Percentiles rank a stretch among this genome's conserved stretches.
These are phyloP conservation scores for Fopius arisanus DNA, from an alignment of 1,140 invertebrate species.

Conservation along the genomic window DNA sequence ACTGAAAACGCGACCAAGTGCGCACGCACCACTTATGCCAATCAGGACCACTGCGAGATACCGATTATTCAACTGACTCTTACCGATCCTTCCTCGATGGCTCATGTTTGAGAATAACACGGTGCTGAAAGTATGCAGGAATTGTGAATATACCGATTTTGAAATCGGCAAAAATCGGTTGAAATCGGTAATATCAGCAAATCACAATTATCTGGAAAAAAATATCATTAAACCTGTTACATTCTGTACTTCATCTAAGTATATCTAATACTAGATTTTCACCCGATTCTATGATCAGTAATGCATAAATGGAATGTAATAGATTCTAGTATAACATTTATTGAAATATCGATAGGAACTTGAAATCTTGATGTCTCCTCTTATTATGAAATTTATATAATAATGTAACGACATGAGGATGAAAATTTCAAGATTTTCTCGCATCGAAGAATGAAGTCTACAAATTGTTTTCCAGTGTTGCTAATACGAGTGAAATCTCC, in stretches of 20 bases:
- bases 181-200: no score
- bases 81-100: not conserved
- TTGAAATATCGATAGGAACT: no score
- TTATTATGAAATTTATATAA: no score
- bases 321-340: no score
- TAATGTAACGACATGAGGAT: no score
- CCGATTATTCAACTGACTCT: not conserved
- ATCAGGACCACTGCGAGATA: not conserved
- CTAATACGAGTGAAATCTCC: slow-evolving; percentile 15
- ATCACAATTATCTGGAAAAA: no score
- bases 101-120: not conserved
- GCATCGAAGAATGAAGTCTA: not conserved
- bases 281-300: no score
- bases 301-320: no score
- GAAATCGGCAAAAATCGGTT: not conserved
- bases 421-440: not conserved
- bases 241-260: no score
- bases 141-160: not conserved
- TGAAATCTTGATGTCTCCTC: no score
- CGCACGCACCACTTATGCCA: not conserved
- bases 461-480: not conserved
- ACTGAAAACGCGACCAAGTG: slow-evolving; percentile 8
- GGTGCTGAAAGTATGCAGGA: not conserved
- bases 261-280: no score
- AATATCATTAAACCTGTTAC: no score